A percentile compares a stretch with the other conserved stretches of the same genome.
These are phyloP conservation scores for Embidobia sp. DNA, from an alignment of 2,888 invertebrate species.

Conservation along the genomic window DNA sequence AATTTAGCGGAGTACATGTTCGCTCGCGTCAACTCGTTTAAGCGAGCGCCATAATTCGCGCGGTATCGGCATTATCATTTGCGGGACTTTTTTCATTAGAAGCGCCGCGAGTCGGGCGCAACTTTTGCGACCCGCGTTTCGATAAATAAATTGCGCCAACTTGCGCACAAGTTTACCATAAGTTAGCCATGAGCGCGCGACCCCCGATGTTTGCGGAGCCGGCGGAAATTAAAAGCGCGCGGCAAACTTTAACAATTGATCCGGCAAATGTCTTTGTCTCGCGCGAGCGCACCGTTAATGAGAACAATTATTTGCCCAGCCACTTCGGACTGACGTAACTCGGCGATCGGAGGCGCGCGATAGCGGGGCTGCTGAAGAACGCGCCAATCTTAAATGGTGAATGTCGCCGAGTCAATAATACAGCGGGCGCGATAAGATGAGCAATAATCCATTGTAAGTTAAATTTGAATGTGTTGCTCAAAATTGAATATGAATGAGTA, in stretches of 20 bases:
- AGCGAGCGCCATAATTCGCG: constrained; percentile 15
- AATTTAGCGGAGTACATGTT: constrained; percentile 22
- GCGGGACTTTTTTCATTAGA: constrained; percentile 44
- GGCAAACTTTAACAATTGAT: constrained; percentile 33
- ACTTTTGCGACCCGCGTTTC: constrained; percentile 31
- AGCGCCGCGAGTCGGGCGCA: constrained; percentile 33
- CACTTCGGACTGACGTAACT: background rate
- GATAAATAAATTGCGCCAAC: constrained; percentile 42
- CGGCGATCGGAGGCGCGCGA: background rate
- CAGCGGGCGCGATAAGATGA: constrained; percentile 41
- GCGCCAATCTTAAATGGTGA: constrained; percentile 22
- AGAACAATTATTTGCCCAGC: constrained; percentile 41
- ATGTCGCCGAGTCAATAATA: constrained; percentile 33
- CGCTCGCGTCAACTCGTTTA: constrained; percentile 17
- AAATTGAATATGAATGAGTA: constrained; percentile 61
- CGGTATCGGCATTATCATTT: constrained; percentile 23
- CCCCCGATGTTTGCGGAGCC: background rate
- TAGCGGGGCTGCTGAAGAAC: constrained; percentile 21
- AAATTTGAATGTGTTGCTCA: constrained; percentile 52
- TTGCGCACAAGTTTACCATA: constrained; percentile 20
- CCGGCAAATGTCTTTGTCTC: constrained; percentile 29
- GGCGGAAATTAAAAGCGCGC: constrained; percentile 21
- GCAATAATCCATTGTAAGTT: constrained; percentile 53
- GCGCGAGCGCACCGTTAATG: constrained; percentile 35
- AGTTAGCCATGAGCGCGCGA: constrained; percentile 18